These are phyloP conservation scores for Alces alces DNA, from an alignment of 2,113 vertebrate species.

Conservation along the genomic window DNA sequence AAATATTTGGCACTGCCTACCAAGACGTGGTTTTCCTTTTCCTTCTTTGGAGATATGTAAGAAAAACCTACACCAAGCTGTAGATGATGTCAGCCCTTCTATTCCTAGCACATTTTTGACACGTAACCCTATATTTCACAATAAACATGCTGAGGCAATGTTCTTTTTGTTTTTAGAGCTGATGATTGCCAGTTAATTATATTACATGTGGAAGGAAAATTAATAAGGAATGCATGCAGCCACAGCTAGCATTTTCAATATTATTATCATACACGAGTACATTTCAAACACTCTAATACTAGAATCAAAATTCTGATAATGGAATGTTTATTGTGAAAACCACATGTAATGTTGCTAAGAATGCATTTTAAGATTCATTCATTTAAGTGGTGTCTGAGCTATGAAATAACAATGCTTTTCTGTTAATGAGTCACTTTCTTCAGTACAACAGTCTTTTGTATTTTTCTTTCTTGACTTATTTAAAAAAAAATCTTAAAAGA, in stretches of 20 bases:
- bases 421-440: neutral
- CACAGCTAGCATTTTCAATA: neutral
- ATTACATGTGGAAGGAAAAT: constrained; percentile 4
- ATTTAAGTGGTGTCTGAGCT: neutral
- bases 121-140: constrained; percentile 41
- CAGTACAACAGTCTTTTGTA: neutral
- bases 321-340: neutral
- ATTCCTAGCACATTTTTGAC: constrained; percentile 47
- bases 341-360: neutral
- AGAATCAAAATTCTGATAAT: neutral
- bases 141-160: constrained; percentile 23
- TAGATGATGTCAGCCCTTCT: constrained; percentile 43
- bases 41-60: constrained; percentile 56
- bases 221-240: neutral
- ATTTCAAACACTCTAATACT: neutral
- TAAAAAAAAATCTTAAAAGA: neutral
- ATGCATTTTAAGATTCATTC: neutral
- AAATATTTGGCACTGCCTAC: neutral
- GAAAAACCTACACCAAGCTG: neutral
- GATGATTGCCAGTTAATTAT: constrained; percentile 6
- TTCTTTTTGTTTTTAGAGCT: constrained; percentile 33
- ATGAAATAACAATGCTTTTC: neutral
- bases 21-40: constrained; percentile 12
- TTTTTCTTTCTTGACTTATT: neutral
- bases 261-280: neutral